phyloP scores from a whole-genome alignment of 2,797 vertebrate genomes.

The Tokudaia tokunoshimensis region DNA sequence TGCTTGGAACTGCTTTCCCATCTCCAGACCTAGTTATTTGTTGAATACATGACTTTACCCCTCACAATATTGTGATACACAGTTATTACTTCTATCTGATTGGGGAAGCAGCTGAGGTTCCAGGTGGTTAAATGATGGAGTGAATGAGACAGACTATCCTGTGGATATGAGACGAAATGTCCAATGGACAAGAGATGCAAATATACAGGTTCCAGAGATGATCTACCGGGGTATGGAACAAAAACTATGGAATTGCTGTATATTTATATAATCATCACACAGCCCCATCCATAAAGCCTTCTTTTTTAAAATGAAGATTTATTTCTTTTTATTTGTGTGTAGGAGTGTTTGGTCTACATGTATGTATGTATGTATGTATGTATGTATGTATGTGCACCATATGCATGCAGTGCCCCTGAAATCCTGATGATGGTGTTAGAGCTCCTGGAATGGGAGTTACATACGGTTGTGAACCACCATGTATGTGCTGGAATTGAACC shows the following conservation, averaged over 20 bases:
- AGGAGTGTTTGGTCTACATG: neutral
- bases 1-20: neutral
- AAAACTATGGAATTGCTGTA: neutral
- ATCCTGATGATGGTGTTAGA: neutral
- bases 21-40: neutral
- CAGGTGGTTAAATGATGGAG: neutral
- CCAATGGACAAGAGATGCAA: neutral
- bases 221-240: neutral
- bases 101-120: neutral
- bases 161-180: neutral
- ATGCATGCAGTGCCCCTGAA: neutral
- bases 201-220: neutral
- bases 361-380: too few relatives aligned
- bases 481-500: neutral
- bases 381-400: too few relatives aligned
- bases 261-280: neutral
- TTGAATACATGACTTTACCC: neutral
- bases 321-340: neutral
- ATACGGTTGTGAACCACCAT: neutral
- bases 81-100: neutral
- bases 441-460: neutral
- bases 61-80: neutral
- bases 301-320: neutral
- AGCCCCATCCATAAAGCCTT: neutral
- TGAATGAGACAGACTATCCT: neutral